Conservation (phyloP, 2,113 vertebrate genomes). For the Podarcis cretensis region DNA sequence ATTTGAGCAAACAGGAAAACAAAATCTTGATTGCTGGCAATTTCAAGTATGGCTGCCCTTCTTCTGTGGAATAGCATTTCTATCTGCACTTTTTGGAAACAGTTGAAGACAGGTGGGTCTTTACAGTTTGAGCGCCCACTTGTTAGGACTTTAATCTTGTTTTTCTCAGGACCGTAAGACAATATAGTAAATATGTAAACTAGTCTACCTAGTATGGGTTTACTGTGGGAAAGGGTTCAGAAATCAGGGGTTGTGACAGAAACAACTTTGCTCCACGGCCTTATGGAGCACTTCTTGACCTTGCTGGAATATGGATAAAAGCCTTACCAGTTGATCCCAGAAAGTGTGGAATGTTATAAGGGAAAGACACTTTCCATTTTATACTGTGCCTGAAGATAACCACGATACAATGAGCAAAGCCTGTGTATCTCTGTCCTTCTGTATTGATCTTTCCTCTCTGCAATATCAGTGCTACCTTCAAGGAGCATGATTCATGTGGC, state of each 20-base stretch:
- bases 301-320: background rate
- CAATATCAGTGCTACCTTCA: background rate
- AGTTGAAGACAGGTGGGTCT: too few species aligned
- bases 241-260: background rate
- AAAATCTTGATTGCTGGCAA: too few species aligned
- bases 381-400: background rate
- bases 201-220: background rate
- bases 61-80: too few species aligned
- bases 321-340: background rate
- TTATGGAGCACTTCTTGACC: background rate
- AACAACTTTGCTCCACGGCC: background rate
- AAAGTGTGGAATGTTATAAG: too few species aligned
- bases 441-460: background rate
- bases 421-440: background rate
- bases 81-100: too few species aligned
- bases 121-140: too few species aligned
- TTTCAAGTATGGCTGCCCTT: too few species aligned
- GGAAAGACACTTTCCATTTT: too few species aligned
- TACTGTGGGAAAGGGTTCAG: background rate
- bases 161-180: too few species aligned
- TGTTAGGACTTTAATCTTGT: too few species aligned
- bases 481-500: background rate
- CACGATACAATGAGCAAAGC: background rate
- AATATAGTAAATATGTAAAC: background rate
- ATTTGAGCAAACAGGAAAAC: too few species aligned